phyloP scores from a whole-genome alignment of 2,113 vertebrate species.

The Phylloscopus whistleri region DNA sequence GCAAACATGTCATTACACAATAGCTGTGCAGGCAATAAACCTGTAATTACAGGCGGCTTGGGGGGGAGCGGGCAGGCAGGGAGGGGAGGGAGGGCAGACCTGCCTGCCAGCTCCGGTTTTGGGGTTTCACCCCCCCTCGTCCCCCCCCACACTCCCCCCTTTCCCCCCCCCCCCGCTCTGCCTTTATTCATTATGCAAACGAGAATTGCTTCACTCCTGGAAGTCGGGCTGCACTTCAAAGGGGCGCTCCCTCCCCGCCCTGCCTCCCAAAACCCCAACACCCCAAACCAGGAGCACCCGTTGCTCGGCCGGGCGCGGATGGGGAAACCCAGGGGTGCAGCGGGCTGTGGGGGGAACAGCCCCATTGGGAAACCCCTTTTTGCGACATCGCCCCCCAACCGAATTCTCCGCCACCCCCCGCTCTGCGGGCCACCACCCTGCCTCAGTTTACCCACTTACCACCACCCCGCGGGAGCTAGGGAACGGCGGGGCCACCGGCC shows the following conservation, averaged over 20 bases:
- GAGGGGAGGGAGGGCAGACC: conserved; percentile 32
- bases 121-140: conserved; percentile 37
- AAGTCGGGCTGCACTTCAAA: conserved; percentile 55
- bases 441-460: conserved; percentile 59
- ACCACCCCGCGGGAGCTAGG: not conserved
- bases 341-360: not conserved
- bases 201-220: conserved; percentile 35
- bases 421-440: not conserved
- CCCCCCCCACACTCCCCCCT: conserved; percentile 10
- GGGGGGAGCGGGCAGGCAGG: conserved; percentile 63
- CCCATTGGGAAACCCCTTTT: conserved; percentile 34
- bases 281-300: not conserved
- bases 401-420: not conserved
- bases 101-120: conserved; percentile 28
- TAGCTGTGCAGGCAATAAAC: conserved; percentile 97
- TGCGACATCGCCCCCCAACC: conserved; percentile 35
- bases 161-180: too few species aligned
- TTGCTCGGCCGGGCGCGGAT: not conserved
- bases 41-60: conserved; percentile 91
- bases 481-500: not conserved
- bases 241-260: conserved; percentile 3
- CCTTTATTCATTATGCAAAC: too few species aligned
- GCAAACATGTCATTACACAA: too few species aligned
- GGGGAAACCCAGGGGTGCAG: conserved; percentile 16
- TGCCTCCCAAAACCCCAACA: not conserved